Percentiles rank a stretch among this genome's conserved stretches.
phyloP scores from a whole-genome alignment of 2,113 vertebrate species.

The Elephas maximus region DNA sequence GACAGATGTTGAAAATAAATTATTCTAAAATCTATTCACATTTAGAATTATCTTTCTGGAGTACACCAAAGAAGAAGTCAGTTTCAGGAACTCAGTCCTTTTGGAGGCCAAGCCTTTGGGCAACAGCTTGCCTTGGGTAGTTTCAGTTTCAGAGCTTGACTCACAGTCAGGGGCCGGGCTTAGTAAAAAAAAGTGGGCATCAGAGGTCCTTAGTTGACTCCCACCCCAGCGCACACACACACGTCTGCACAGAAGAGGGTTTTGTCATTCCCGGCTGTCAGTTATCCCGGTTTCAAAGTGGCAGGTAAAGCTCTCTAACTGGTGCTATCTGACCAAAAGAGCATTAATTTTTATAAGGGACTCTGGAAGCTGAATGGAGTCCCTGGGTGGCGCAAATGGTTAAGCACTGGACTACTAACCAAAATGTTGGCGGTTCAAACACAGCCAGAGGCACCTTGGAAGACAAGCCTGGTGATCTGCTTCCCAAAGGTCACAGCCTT shows the following conservation, averaged over 20 bases:
- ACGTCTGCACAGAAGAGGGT: background rate
- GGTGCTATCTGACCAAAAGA: background rate
- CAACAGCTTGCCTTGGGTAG: background rate
- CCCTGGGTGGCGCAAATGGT: background rate
- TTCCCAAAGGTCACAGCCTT: background rate
- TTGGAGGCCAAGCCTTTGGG: background rate
- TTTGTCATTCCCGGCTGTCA: background rate
- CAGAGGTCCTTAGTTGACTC: background rate
- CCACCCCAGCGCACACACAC: background rate
- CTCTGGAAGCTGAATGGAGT: background rate
- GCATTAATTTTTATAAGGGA: background rate
- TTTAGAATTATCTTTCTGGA: slow-evolving; percentile 71
- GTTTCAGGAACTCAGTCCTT: background rate
- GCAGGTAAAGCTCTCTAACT: background rate
- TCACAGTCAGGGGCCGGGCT: background rate
- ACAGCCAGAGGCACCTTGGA: background rate
- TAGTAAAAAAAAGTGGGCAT: background rate
- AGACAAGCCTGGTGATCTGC: background rate
- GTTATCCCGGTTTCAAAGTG: background rate
- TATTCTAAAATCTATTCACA: slow-evolving; percentile 74
- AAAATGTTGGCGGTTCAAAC: background rate
- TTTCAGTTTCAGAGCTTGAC: background rate
- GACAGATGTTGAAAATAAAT: slow-evolving; percentile 79
- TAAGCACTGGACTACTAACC: background rate
- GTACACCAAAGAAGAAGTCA: slow-evolving; percentile 60